These are phyloP conservation scores for Halictus quadricinctus DNA, from an alignment of 2,888 invertebrate species.

Conservation along the genomic window DNA sequence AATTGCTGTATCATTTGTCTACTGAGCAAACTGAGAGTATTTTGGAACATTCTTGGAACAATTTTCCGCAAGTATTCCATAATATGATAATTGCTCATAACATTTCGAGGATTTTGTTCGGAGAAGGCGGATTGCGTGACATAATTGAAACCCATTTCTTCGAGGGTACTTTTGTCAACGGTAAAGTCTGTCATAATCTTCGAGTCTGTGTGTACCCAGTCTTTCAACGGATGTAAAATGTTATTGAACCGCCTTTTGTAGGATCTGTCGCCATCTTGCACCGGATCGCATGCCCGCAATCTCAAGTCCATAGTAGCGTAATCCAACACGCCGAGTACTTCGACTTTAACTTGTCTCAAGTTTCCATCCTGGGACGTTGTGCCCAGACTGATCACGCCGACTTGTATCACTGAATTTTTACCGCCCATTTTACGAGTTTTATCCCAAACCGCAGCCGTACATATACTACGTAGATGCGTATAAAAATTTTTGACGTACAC, in stretches of 20 bases:
- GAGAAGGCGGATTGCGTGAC: constrained; percentile 86
- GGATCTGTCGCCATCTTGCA: constrained; percentile 90
- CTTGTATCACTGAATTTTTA: constrained; percentile 79
- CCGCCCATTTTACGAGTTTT: constrained; percentile 90
- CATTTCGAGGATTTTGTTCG: constrained; percentile 83
- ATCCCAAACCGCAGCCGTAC: constrained; percentile 91
- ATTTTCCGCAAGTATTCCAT: constrained; percentile 94
- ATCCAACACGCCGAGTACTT: constrained; percentile 93
- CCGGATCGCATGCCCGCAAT: constrained; percentile 92
- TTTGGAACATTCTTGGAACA: constrained; percentile 95
- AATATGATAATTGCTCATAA: constrained; percentile 88
- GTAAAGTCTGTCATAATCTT: constrained; percentile 92
- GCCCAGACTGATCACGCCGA: constrained; percentile 94
- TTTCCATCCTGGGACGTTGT: constrained; percentile 90
- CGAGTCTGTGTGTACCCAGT: constrained; percentile 92
- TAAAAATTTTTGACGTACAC: constrained; percentile 87
- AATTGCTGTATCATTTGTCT: constrained; percentile 95
- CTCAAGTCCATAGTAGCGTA: constrained; percentile 87
- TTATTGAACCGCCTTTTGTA: constrained; percentile 92
- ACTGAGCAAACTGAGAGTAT: constrained; percentile 91
- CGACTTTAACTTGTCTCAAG: constrained; percentile 89
- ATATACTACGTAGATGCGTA: constrained; percentile 89
- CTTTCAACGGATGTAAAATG: constrained; percentile 90
- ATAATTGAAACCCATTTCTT: constrained; percentile 90
- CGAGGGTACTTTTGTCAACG: constrained; percentile 91